Evolutionary conservation across 1,140 invertebrate species (phyloP).

Genomic region (Philaenus spumarius): DNA sequence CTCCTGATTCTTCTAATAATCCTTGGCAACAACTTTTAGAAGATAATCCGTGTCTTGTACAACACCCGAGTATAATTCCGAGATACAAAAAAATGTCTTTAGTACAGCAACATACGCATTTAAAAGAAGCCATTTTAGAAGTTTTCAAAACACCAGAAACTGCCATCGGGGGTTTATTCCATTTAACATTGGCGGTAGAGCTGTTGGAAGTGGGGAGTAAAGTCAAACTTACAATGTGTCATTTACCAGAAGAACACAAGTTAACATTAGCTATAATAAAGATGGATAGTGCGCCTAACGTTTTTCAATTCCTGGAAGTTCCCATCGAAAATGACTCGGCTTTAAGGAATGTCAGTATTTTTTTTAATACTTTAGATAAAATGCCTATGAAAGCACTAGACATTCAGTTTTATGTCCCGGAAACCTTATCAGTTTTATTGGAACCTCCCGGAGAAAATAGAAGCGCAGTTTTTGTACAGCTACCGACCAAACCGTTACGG

Average conservation of each 20-base stretch:
- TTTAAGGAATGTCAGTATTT: slow-evolving; percentile 9
- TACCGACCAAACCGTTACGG: slow-evolving; percentile 47
- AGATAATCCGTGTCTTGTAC: slow-evolving; percentile 61
- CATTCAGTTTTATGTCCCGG: slow-evolving; percentile 74
- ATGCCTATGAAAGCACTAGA: slow-evolving; percentile 45
- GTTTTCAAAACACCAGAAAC: slow-evolving; percentile 62
- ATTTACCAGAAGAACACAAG: background rate
- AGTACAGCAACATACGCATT: slow-evolving; percentile 68
- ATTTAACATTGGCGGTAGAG: background rate
- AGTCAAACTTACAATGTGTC: background rate
- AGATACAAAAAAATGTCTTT: slow-evolving; percentile 71
- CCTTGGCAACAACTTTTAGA: slow-evolving; percentile 74
- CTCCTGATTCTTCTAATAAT: slow-evolving; percentile 52
- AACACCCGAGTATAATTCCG: slow-evolving; percentile 63
- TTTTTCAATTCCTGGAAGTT: background rate
- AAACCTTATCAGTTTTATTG: slow-evolving; percentile 67
- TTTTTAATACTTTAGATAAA: slow-evolving; percentile 23
- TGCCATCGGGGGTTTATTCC: slow-evolving; percentile 20
- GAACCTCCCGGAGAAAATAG: slow-evolving; percentile 47
- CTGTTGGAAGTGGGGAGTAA: slow-evolving; percentile 5
- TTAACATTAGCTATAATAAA: background rate
- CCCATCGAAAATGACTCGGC: background rate
- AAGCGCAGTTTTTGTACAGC: slow-evolving; percentile 55
- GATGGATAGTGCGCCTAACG: background rate
- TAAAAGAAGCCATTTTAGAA: slow-evolving; percentile 57